Evolutionary conservation across 1,140 invertebrate species (phyloP).

Genomic region (Coenobita brevimanus): DNA sequence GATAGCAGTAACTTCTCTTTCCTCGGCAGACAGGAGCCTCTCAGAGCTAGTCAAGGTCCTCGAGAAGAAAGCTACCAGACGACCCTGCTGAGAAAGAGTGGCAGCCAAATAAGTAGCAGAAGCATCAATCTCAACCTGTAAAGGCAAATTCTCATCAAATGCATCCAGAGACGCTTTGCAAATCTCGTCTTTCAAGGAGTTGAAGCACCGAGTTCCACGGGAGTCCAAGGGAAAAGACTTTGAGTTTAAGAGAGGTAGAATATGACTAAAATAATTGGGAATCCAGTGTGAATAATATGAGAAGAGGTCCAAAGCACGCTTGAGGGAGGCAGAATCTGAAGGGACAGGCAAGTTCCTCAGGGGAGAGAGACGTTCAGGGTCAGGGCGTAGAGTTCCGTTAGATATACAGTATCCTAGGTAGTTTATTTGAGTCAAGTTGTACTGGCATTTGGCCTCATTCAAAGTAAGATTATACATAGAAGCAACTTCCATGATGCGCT

Average conservation of each 20-base stretch:
- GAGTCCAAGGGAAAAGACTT: neutral
- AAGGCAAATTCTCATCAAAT: slow-evolving; percentile 51
- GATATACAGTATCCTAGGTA: slow-evolving; percentile 3
- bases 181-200: neutral
- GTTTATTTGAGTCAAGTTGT: neutral
- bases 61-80: neutral
- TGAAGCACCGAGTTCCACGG: neutral
- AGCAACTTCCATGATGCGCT: neutral
- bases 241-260: neutral
- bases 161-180: neutral
- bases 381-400: neutral
- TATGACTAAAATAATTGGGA: neutral
- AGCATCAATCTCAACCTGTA: neutral
- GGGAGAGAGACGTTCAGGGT: slow-evolving; percentile 4
- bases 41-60: neutral
- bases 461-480: slow-evolving; percentile 7
- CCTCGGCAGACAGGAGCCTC: neutral
- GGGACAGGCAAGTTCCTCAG: neutral
- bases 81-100: slow-evolving; percentile 9
- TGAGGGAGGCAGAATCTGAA: neutral
- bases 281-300: neutral
- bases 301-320: neutral
- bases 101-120: neutral
- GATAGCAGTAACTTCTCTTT: neutral
- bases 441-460: slow-evolving; percentile 12